phyloP scores from a whole-genome alignment of 1,140 invertebrate species.

The Aporrectodea caliginosa region DNA sequence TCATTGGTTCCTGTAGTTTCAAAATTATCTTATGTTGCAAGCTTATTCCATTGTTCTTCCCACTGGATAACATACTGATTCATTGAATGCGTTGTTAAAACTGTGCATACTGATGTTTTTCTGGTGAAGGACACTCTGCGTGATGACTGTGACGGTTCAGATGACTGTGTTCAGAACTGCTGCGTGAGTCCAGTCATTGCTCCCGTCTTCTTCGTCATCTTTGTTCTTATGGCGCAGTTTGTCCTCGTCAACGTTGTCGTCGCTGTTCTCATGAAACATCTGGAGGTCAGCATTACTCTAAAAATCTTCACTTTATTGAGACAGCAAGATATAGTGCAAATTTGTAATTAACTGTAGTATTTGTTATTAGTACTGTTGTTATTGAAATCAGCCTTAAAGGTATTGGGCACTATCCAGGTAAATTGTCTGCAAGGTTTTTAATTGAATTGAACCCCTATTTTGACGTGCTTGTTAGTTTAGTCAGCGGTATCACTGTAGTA shows the following conservation, averaged over 20 bases:
- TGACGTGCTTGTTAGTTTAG: too few species aligned
- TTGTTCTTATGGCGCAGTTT: conserved; percentile 99
- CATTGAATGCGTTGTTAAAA: background rate
- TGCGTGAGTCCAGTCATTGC: conserved; percentile 95
- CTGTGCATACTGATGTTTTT: background rate
- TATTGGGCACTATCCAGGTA: background rate
- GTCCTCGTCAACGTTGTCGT: conserved; percentile 99
- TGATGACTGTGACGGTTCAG: conserved; percentile 84
- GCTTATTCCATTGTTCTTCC: background rate
- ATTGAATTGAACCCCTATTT: too few species aligned
- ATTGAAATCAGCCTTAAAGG: background rate
- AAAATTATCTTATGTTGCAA: background rate
- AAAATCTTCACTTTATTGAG: background rate
- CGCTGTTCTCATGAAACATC: conserved; percentile 98
- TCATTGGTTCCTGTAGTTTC: background rate
- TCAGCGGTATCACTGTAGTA: too few species aligned
- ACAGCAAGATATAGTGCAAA: too few species aligned
- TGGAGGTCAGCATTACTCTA: conserved; percentile 69
- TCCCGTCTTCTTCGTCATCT: conserved; percentile 98
- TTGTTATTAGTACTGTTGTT: background rate
- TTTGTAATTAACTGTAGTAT: background rate
- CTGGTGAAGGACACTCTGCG: conserved; percentile 77
- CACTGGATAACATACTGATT: background rate
- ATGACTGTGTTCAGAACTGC: conserved; percentile 94
- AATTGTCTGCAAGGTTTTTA: background rate